Percentiles rank a stretch among this genome's conserved stretches.
Conservation (phyloP, 2,888 invertebrate genomes). For the Polietes domitor region DNA sequence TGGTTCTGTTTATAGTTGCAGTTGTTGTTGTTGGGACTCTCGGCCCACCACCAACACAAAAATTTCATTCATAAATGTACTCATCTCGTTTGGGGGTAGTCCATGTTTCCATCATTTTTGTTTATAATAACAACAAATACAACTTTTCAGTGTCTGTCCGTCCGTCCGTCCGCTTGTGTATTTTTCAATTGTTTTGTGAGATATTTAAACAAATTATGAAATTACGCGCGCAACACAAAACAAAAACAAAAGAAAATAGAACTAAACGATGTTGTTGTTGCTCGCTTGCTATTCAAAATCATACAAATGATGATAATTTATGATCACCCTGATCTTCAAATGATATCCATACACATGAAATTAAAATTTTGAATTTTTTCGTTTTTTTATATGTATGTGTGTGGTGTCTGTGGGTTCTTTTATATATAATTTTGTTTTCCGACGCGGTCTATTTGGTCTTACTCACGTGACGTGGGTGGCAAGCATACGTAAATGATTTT, state of each 20-base stretch:
- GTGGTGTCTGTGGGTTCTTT: neutral
- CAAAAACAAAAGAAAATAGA: neutral
- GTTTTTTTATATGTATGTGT: neutral
- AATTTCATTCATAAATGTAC: slow-evolving; percentile 61
- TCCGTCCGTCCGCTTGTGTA: neutral
- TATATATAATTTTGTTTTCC: neutral
- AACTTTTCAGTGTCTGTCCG: neutral
- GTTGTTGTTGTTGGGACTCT: neutral
- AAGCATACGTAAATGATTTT: neutral
- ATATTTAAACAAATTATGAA: slow-evolving; percentile 13
- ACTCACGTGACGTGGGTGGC: slow-evolving; percentile 24
- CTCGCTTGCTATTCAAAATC: neutral
- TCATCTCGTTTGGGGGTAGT: neutral
- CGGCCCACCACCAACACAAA: neutral
- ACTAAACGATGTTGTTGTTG: neutral
- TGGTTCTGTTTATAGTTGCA: neutral
- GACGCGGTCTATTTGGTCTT: neutral
- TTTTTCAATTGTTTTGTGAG: neutral
- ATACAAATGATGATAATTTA: slow-evolving; percentile 45
- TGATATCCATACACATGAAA: neutral
- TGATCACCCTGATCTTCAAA: slow-evolving; percentile 62
- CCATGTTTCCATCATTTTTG: neutral
- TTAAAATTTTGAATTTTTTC: neutral
- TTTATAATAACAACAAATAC: neutral
- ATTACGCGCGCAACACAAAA: neutral